Conservation (phyloP, 2,888 invertebrate genomes). For the Globia sparganii region DNA sequence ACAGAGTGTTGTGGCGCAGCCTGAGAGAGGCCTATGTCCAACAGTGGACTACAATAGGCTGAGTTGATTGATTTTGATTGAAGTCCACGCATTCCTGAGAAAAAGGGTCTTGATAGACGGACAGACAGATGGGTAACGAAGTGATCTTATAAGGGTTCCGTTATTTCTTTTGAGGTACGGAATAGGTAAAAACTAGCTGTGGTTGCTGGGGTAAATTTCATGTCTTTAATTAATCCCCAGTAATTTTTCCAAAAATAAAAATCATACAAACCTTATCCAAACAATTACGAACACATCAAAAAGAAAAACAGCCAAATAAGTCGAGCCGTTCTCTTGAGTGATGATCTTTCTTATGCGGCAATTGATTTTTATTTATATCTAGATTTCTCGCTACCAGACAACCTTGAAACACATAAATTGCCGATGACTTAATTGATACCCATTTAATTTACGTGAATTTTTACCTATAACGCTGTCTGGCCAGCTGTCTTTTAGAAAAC, state of each 20-base stretch:
- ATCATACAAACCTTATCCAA: background rate
- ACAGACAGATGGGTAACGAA: too few species aligned
- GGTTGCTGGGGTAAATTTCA: background rate
- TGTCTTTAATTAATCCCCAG: background rate
- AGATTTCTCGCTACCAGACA: background rate
- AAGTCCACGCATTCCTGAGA: too few species aligned
- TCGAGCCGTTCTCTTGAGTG: background rate
- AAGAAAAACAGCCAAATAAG: background rate
- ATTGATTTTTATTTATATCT: background rate
- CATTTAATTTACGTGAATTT: background rate
- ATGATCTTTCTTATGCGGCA: background rate
- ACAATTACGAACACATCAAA: background rate
- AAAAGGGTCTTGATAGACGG: too few species aligned
- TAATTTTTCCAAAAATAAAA: background rate
- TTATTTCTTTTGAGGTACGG: background rate
- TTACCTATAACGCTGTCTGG: background rate
- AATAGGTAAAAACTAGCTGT: background rate
- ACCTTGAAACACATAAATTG: slow-evolving; percentile 33
- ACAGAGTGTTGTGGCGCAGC: too few species aligned
- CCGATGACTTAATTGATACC: background rate
- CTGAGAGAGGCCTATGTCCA: too few species aligned
- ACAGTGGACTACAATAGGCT: too few species aligned
- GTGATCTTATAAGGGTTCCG: too few species aligned
- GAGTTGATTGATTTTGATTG: too few species aligned
- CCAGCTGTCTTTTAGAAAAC: background rate